Evolutionary conservation across 2,797 vertebrate genomes (phyloP), one percentile per base, ranked within the genome.

Genomic region (Onychomys arenicola): DNA sequence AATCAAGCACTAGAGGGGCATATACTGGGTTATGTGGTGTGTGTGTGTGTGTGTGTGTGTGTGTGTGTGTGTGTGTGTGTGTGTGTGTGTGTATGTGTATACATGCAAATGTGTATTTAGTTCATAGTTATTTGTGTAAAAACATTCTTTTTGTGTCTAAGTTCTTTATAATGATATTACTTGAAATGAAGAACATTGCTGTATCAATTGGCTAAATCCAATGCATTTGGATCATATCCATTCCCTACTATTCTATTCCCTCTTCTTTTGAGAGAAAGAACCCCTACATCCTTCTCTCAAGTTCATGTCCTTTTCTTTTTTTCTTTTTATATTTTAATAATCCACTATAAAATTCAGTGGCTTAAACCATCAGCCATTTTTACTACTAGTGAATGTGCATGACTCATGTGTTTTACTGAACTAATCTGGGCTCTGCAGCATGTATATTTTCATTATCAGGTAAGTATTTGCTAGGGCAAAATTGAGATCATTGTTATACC

Each of bases 401-500:
- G 61, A 89, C 57, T 46, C 11, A 3, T 90, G 40, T 95, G 34
- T 69, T 94, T 84, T 87, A 81, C 34, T 88, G 65, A 94, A 88
- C 49, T 92, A 75, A 97, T 55, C 29, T 86, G 71, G 37, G 71
- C 6, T 89, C 9, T 80, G 10, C 86, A 32, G 65, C n/a, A 77
- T 40, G 71, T 95, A 59, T n/a, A 27, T 32, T 97, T 90, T 29
- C 78, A 19, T 89, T 85, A 65, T 94, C 29, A 87, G 46, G 37
- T 91, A 2, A 87, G 37, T 69, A 65, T 46, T 34, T 85, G 61
- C 29, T 92, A 85, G 32, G 63, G 78, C 63, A 89, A 82, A 76
- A 34, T 46, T 88, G n/a, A 93, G 78, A 57, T 88, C 69, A 93
- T 77, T 95, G 88, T 96, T 75, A 92, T 71, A 55, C 85, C 27